phyloP scores from a whole-genome alignment of 2,797 vertebrate genomes.

The Cossypha dichroa region DNA sequence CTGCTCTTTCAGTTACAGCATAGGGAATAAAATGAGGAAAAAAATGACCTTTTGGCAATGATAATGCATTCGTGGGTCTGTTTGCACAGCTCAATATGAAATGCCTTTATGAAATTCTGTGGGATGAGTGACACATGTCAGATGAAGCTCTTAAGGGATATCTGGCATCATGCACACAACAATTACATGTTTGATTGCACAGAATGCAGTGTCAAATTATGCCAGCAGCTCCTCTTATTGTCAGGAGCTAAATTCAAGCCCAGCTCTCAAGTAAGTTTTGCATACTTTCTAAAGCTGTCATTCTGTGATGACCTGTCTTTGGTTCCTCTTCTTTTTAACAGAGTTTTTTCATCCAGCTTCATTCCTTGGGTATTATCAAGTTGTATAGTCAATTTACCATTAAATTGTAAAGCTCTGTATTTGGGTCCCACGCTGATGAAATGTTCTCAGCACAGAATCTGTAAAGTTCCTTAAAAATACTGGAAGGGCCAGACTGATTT shows the following conservation, averaged over 20 bases:
- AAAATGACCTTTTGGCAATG: slow-evolving; percentile 20
- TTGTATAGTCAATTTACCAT: not conserved
- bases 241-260: not conserved
- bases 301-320: not conserved
- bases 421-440: not conserved
- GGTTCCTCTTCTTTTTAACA: not conserved
- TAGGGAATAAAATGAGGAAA: not conserved
- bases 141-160: slow-evolving; percentile 1
- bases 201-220: not conserved
- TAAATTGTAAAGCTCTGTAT: not conserved
- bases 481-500: not conserved
- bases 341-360: not conserved
- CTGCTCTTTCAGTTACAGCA: not conserved
- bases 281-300: not conserved
- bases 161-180: not conserved
- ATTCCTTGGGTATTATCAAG: not conserved
- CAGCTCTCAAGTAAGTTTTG: not conserved
- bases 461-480: not conserved
- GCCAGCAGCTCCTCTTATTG: not conserved
- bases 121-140: slow-evolving; percentile 8
- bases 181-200: slow-evolving; percentile 39
- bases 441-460: not conserved
- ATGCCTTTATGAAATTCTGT: not conserved
- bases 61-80: slow-evolving; percentile 15
- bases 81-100: not conserved